A percentile compares a stretch with the other conserved stretches of the same genome.
phyloP scores from a whole-genome alignment of 2,888 invertebrate genomes.

The Apamea epomidion region DNA sequence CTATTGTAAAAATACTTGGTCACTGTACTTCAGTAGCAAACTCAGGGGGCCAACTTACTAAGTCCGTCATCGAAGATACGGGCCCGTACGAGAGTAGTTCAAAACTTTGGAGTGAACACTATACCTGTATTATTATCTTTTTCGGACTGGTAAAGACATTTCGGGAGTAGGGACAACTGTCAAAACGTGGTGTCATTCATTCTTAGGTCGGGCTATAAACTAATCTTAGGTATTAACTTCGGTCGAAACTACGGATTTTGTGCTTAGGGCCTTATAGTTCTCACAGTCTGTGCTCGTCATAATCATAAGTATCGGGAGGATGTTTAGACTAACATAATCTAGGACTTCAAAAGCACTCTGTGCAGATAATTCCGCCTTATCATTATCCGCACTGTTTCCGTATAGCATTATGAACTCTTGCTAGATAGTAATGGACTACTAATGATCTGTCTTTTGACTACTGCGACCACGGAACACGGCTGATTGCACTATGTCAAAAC shows the following conservation, averaged over 20 bases:
- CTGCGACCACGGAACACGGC: not conserved
- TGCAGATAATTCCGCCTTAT: not conserved
- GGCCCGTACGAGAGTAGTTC: not conserved
- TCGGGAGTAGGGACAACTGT: no score
- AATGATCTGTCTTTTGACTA: not conserved
- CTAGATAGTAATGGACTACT: slow-evolving; percentile 8
- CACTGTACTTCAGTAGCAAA: not conserved
- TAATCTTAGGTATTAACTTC: no score
- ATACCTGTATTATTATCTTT: not conserved
- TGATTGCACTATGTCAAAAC: slow-evolving; percentile 27
- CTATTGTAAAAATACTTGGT: no score
- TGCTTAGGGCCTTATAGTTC: not conserved
- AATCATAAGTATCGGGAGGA: not conserved
- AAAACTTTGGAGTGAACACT: not conserved
- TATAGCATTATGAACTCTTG: not conserved
- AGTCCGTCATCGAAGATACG: not conserved
- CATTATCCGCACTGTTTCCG: not conserved
- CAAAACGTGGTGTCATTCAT: no score
- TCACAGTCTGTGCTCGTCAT: not conserved
- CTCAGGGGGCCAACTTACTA: not conserved
- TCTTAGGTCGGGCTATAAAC: no score
- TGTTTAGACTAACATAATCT: not conserved
- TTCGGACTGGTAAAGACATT: no score
- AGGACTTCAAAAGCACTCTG: no score
- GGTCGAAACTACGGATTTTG: no score